Conservation (phyloP, 2,113 vertebrate genomes). For the Oncorhynchus keta region DNA sequence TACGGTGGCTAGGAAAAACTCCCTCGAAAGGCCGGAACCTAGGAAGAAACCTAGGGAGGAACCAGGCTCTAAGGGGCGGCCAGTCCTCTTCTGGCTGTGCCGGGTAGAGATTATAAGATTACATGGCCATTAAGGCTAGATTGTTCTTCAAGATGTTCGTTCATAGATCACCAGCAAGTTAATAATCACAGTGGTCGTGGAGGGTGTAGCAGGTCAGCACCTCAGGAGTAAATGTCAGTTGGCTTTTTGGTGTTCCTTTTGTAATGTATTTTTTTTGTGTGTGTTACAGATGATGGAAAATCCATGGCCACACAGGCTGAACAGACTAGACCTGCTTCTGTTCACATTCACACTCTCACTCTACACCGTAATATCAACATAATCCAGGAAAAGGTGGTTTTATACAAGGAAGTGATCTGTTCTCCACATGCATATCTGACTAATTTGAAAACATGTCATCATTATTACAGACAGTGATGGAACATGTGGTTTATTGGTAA, state of each 20-base stretch:
- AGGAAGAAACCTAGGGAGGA: too few species aligned
- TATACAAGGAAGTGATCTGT: conserved; percentile 5
- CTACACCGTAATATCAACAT: background rate
- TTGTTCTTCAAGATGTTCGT: too few species aligned
- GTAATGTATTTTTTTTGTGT: background rate
- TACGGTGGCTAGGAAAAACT: too few species aligned
- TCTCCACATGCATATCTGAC: background rate
- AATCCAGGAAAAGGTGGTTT: background rate
- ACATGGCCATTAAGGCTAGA: too few species aligned
- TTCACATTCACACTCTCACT: conserved; percentile 4
- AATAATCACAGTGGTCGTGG: too few species aligned
- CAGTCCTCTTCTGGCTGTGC: too few species aligned
- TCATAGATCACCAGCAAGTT: too few species aligned
- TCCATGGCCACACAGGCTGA: conserved; percentile 2
- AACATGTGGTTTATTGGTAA: background rate
- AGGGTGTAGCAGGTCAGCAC: too few species aligned
- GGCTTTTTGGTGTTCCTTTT: background rate
- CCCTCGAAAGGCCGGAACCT: too few species aligned
- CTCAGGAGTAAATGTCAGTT: background rate
- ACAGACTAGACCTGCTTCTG: conserved; percentile 23
- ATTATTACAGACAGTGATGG: background rate
- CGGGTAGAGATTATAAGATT: too few species aligned
- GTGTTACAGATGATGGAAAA: background rate
- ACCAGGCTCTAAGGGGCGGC: too few species aligned
- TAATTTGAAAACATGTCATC: background rate